Percentiles rank a stretch among this genome's conserved stretches.
phyloP scores from a whole-genome alignment of 2,113 vertebrate species.

The Phoxinus phoxinus region DNA sequence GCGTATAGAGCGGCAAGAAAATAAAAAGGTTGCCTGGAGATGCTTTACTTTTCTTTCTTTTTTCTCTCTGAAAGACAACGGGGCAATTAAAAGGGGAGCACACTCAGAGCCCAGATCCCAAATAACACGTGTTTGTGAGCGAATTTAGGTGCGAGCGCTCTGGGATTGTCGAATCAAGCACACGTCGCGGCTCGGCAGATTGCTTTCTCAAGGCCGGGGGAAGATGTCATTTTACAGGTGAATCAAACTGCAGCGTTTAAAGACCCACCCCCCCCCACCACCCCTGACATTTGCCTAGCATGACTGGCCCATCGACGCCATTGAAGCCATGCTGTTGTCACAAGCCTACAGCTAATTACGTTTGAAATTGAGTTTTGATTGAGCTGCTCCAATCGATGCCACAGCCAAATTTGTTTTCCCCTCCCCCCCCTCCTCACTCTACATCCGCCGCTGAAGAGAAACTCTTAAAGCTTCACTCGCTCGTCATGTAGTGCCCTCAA shows the following conservation, averaged over 20 bases:
- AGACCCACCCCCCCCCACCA: slow-evolving; percentile 50
- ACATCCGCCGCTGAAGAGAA: slow-evolving; percentile 92
- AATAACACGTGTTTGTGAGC: slow-evolving; percentile 14
- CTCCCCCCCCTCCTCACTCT: slow-evolving; percentile 91
- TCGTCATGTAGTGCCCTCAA: neutral
- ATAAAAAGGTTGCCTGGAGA: slow-evolving; percentile 51
- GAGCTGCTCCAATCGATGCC: slow-evolving; percentile 98
- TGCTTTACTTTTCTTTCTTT: slow-evolving; percentile 31
- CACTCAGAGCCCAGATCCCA: slow-evolving; percentile 23
- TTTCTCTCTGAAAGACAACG: slow-evolving; percentile 39
- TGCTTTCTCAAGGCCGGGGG: slow-evolving; percentile 46
- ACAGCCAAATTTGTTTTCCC: slow-evolving; percentile 96
- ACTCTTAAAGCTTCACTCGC: slow-evolving; percentile 76
- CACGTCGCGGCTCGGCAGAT: neutral
- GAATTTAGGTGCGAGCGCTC: slow-evolving; percentile 5
- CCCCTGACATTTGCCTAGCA: slow-evolving; percentile 52
- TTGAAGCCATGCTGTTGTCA: slow-evolving; percentile 82
- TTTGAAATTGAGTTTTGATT: slow-evolving; percentile 99
- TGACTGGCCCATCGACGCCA: slow-evolving; percentile 69
- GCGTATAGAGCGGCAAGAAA: slow-evolving; percentile 57
- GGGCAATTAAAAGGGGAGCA: slow-evolving; percentile 50
- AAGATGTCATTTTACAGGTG: slow-evolving; percentile 55
- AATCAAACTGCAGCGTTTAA: slow-evolving; percentile 52
- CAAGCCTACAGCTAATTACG: slow-evolving; percentile 99
- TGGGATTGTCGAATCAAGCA: slow-evolving; percentile 40